A percentile compares a stretch with the other conserved stretches of the same genome.
phyloP scores from a whole-genome alignment of 2,888 invertebrate species.

The Aphelenchoides bicaudatus region DNA sequence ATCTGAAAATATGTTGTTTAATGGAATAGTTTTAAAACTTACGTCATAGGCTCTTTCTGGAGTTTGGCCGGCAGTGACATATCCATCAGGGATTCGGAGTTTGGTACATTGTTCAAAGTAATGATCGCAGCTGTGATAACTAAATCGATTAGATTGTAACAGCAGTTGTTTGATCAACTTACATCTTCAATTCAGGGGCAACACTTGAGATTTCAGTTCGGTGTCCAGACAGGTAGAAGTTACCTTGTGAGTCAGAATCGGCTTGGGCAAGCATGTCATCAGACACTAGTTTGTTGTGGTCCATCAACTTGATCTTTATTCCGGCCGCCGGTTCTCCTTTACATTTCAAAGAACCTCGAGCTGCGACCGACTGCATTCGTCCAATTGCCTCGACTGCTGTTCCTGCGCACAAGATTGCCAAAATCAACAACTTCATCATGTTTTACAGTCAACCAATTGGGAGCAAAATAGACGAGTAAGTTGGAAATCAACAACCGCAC shows the following conservation, averaged over 20 bases:
- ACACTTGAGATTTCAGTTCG: neutral
- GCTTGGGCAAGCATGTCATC: constrained; percentile 5
- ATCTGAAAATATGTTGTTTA: no score
- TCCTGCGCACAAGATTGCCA: neutral
- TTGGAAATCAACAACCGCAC: no score
- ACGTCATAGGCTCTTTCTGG: constrained; percentile 1
- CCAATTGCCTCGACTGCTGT: constrained; percentile 2
- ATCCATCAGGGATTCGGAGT: constrained; percentile 3
- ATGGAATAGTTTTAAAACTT: no score
- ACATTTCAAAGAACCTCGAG: constrained; percentile 4
- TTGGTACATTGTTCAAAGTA: constrained; percentile 12
- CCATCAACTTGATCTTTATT: neutral
- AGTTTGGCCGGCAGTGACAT: neutral
- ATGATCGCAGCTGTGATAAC: constrained; percentile 6
- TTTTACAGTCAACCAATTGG: neutral
- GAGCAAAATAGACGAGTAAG: no score
- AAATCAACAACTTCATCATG: neutral
- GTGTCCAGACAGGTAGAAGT: constrained; percentile 8
- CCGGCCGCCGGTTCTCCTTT: constrained; percentile 11
- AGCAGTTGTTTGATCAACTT: neutral
- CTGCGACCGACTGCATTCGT: constrained; percentile 8
- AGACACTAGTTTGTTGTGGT: constrained; percentile 2
- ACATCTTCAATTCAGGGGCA: neutral
- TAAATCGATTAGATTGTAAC: neutral
- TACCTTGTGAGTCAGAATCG: constrained; percentile 3